phyloP scores from a whole-genome alignment of 2,888 invertebrate species.

The Plutella xylostella region DNA sequence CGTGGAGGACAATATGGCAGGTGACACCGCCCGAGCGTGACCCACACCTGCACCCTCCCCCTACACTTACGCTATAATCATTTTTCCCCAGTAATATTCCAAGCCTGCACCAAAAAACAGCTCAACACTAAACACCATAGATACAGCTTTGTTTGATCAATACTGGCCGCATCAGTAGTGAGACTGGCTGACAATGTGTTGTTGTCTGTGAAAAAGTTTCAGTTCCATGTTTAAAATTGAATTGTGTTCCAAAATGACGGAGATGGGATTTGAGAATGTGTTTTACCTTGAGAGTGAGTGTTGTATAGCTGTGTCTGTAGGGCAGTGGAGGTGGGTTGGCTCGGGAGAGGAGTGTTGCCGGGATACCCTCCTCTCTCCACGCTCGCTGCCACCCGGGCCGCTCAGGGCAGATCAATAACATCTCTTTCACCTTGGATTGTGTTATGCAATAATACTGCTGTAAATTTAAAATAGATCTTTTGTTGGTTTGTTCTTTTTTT shows the following conservation, averaged over 20 bases:
- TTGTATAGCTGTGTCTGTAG: constrained; percentile 31
- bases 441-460: constrained; percentile 48
- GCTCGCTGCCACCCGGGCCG: constrained; percentile 33
- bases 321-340: constrained; percentile 41
- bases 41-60: constrained; percentile 56
- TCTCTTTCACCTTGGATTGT: constrained; percentile 50
- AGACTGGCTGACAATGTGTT: constrained; percentile 42
- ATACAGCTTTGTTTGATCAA: constrained; percentile 68
- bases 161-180: constrained; percentile 37
- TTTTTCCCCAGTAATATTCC: constrained; percentile 43
- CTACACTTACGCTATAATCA: constrained; percentile 24
- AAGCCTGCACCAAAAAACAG: not conserved
- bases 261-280: constrained; percentile 65
- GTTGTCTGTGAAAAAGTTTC: constrained; percentile 26
- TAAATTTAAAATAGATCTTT: not conserved
- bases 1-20: constrained; percentile 35
- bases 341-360: constrained; percentile 56
- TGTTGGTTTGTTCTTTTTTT: not conserved
- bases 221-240: too few species aligned
- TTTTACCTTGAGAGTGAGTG: constrained; percentile 68
- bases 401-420: constrained; percentile 60
- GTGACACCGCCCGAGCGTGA: constrained; percentile 49
- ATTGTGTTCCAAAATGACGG: constrained; percentile 62
- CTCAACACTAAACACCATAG: not conserved
- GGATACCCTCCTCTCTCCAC: constrained; percentile 51